These are phyloP conservation scores for Nephrotoma appendiculata DNA, from an alignment of 2,888 invertebrate species.

Conservation along the genomic window DNA sequence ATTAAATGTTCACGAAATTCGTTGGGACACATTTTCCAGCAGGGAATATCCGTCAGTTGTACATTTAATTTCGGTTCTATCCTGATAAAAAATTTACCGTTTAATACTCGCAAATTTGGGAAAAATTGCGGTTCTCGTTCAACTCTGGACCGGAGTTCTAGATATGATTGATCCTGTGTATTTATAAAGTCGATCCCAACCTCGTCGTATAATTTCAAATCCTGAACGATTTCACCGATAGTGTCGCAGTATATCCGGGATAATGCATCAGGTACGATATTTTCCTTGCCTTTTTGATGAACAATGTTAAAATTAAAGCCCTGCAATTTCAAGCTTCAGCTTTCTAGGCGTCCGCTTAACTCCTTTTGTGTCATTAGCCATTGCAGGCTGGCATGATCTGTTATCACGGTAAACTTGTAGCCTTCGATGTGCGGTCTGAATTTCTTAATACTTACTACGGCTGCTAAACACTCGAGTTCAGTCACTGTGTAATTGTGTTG, in stretches of 20 bases:
- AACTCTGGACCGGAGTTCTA: not conserved
- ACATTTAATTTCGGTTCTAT: not conserved
- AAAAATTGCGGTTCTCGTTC: not conserved
- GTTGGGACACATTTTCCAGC: not conserved
- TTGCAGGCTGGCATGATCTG: not conserved
- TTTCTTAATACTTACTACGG: not conserved
- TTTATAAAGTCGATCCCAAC: not conserved
- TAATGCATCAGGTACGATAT: not conserved
- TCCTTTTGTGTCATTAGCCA: not conserved
- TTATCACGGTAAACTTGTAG: not conserved
- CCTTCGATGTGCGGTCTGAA: not conserved
- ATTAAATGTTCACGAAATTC: not conserved
- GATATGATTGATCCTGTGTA: not conserved
- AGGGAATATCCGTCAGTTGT: not conserved
- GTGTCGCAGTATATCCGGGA: not conserved
- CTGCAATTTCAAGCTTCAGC: not conserved
- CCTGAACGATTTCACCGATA: no score
- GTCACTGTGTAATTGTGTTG: no score
- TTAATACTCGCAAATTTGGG: not conserved
- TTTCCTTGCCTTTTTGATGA: not conserved
- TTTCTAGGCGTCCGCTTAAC: not conserved
- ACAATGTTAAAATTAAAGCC: not conserved
- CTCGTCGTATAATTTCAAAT: no score
- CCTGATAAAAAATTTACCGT: not conserved
- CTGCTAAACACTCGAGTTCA: conserved; percentile 5